These are phyloP conservation scores for Tachuris rubrigastra DNA, from an alignment of 2,113 vertebrate species.

Conservation along the genomic window DNA sequence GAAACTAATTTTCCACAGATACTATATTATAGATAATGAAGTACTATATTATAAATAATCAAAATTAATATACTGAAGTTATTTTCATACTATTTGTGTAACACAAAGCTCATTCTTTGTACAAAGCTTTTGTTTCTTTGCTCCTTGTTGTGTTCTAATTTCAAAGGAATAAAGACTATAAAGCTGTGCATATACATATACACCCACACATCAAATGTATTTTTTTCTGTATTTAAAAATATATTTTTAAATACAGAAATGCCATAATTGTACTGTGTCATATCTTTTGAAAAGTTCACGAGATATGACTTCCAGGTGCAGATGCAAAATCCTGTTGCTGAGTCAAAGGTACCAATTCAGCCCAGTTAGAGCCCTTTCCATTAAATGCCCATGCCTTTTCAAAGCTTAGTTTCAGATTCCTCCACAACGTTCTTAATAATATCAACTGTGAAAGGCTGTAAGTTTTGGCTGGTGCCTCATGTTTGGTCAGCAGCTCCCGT, in stretches of 20 bases:
- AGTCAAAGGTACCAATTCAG: background rate
- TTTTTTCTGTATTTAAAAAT: background rate
- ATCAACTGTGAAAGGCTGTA: background rate
- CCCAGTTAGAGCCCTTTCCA: background rate
- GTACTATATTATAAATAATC: background rate
- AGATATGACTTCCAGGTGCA: background rate
- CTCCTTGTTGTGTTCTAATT: background rate
- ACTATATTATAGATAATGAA: background rate
- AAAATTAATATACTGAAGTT: background rate
- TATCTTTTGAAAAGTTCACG: background rate
- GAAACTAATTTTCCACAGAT: background rate
- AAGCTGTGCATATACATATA: background rate
- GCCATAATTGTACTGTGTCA: background rate
- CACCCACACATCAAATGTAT: background rate
- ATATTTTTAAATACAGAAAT: background rate
- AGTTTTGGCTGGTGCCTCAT: background rate
- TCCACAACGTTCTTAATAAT: background rate
- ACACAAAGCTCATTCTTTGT: background rate
- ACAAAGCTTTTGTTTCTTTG: background rate
- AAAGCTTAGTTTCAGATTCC: background rate
- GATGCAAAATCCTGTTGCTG: background rate
- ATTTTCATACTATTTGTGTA: background rate
- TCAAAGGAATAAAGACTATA: background rate
- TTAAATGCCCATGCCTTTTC: background rate
- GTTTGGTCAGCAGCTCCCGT: background rate